Conservation (phyloP, 1,140 invertebrate species). For the Drosophila nikananu region DNA sequence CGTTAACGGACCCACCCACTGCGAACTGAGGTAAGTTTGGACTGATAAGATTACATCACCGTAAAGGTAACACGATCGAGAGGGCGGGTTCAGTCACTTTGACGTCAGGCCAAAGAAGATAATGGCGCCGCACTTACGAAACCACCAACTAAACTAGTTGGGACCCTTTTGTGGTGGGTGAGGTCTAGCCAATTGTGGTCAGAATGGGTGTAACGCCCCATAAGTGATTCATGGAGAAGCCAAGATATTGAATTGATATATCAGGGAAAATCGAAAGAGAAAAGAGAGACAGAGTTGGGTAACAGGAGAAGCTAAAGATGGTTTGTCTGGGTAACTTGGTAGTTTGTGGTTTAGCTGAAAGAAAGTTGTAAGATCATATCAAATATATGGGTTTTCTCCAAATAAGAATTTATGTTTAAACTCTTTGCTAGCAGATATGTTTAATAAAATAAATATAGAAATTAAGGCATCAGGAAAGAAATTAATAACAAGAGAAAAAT, state of each 20-base stretch:
- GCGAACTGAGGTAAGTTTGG: conserved; percentile 68
- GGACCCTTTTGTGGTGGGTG: conserved; percentile 19
- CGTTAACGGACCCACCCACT: conserved; percentile 35
- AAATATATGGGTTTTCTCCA: background rate
- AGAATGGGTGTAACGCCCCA: conserved; percentile 27
- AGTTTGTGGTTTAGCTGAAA: background rate
- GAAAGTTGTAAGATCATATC: conserved; percentile 1
- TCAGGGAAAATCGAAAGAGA: conserved; percentile 1
- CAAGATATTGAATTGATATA: background rate
- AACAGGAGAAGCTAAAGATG: conserved; percentile 13
- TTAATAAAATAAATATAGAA: background rate
- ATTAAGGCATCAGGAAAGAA: background rate
- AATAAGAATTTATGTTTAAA: background rate
- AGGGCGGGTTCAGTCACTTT: conserved; percentile 42
- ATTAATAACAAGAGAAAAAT: background rate
- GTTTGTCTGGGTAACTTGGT: conserved; percentile 7
- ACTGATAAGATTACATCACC: conserved; percentile 34
- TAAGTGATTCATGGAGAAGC: conserved; percentile 11
- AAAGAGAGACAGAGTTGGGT: conserved; percentile 3
- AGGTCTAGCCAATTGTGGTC: conserved; percentile 31
- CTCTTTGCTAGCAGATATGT: background rate
- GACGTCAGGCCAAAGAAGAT: conserved; percentile 41
- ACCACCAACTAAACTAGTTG: conserved; percentile 72
- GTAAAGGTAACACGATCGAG: conserved; percentile 47
- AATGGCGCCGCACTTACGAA: conserved; percentile 42